These are phyloP conservation scores for Capitulum mitella DNA, from an alignment of 2,888 invertebrate genomes.

Conservation along the genomic window DNA sequence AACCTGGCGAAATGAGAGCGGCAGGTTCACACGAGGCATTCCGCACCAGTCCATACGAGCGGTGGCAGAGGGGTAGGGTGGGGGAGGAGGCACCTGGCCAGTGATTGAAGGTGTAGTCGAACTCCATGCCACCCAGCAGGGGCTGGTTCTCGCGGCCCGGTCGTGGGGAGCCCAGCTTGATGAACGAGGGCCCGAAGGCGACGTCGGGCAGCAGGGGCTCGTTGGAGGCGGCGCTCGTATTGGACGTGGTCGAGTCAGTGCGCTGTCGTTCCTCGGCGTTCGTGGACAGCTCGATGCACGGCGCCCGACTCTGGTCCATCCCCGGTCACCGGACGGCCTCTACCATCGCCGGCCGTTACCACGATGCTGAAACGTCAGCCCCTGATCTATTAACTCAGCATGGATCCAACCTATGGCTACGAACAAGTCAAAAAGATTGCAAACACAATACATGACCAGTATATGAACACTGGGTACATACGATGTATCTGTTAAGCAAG, in stretches of 20 bases:
- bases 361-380: too few species aligned
- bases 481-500: too few species aligned
- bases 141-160: constrained; percentile 89
- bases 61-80: too few species aligned
- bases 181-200: constrained; percentile 52
- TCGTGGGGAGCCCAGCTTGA: constrained; percentile 53
- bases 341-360: not conserved
- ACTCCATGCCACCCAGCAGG: constrained; percentile 70
- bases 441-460: too few species aligned
- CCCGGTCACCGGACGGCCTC: not conserved
- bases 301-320: constrained; percentile 3
- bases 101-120: constrained; percentile 69
- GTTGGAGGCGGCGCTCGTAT: not conserved
- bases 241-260: not conserved
- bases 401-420: too few species aligned
- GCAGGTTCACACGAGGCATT: too few species aligned
- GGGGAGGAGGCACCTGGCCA: constrained; percentile 70
- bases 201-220: constrained; percentile 68
- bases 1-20: too few species aligned
- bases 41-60: too few species aligned
- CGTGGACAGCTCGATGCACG: constrained; percentile 13
- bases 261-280: constrained; percentile 12
- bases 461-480: too few species aligned
- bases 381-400: too few species aligned
- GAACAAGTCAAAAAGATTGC: too few species aligned